Percentiles rank a stretch among this genome's conserved stretches.
These are phyloP conservation scores for Zaprionus vittiger DNA, from an alignment of 1,140 invertebrate genomes.

Conservation along the genomic window DNA sequence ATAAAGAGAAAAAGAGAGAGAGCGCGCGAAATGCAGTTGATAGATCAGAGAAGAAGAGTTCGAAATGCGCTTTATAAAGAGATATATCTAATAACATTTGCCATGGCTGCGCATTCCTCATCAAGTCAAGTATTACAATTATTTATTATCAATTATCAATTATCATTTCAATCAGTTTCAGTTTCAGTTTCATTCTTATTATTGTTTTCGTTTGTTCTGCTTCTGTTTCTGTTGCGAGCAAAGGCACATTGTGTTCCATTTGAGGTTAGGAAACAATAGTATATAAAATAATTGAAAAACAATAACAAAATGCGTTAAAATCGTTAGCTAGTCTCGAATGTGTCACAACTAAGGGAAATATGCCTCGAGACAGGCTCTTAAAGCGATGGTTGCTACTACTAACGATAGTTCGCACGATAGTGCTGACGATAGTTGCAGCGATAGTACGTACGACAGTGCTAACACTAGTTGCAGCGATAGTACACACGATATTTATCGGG, in stretches of 20 bases:
- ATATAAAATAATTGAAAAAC: background rate
- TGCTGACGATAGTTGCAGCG: background rate
- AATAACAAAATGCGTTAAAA: constrained; percentile 12
- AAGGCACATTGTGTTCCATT: constrained; percentile 38
- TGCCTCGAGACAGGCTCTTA: background rate
- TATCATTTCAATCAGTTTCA: background rate
- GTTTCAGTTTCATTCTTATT: background rate
- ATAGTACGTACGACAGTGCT: background rate
- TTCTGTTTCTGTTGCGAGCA: constrained; percentile 11
- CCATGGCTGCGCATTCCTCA: constrained; percentile 23
- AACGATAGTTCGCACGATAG: background rate
- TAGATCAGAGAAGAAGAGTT: background rate
- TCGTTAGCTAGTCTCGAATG: background rate
- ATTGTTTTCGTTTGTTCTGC: constrained; percentile 11
- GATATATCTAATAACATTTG: constrained; percentile 24
- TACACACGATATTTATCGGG: background rate
- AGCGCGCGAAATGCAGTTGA: background rate
- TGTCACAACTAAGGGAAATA: background rate
- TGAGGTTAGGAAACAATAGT: constrained; percentile 1
- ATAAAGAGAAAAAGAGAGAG: background rate
- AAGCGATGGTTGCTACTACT: background rate
- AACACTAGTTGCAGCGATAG: background rate
- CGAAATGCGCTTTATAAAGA: constrained; percentile 1
- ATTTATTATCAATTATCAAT: constrained; percentile 5
- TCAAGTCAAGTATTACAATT: background rate